Evolutionary conservation across 2,797 vertebrate species (phyloP).

Genomic region (Chromobotia macracanthus): DNA sequence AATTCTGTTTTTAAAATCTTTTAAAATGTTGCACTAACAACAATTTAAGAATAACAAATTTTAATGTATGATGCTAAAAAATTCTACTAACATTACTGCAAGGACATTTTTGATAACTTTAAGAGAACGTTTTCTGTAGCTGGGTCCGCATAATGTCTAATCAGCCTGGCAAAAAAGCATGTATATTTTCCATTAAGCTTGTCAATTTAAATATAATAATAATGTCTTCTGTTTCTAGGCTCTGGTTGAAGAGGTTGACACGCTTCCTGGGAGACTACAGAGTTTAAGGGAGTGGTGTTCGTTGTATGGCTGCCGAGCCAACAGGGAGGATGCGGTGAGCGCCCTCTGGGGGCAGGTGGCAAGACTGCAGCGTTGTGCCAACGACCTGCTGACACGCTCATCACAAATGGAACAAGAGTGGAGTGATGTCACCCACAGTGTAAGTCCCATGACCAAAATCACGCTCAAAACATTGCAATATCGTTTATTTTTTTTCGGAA

Average conservation of each 20-base stretch:
- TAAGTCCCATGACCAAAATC: conserved; percentile 40
- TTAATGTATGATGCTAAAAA: too few relatives aligned
- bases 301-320: conserved; percentile 68
- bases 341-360: conserved; percentile 77
- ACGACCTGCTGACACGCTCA: conserved; percentile 74
- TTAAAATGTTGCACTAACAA: too few relatives aligned
- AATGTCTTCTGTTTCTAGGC: conserved; percentile 57
- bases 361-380: conserved; percentile 68
- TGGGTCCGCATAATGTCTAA: too few relatives aligned
- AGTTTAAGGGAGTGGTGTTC: conserved; percentile 74
- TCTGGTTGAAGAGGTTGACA: conserved; percentile 65
- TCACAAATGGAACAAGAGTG: conserved; percentile 80
- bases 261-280: conserved; percentile 57
- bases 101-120: too few relatives aligned
- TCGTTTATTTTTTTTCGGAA: too few relatives aligned
- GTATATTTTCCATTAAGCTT: neutral
- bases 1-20: too few relatives aligned
- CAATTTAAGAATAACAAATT: too few relatives aligned
- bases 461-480: too few relatives aligned
- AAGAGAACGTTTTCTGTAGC: too few relatives aligned
- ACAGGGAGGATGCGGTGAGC: conserved; percentile 59
- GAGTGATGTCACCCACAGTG: conserved; percentile 76
- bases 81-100: too few relatives aligned
- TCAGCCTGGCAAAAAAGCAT: too few relatives aligned
- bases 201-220: neutral